Conservation (phyloP, 2,888 invertebrate genomes). For the Andrena praecox region DNA sequence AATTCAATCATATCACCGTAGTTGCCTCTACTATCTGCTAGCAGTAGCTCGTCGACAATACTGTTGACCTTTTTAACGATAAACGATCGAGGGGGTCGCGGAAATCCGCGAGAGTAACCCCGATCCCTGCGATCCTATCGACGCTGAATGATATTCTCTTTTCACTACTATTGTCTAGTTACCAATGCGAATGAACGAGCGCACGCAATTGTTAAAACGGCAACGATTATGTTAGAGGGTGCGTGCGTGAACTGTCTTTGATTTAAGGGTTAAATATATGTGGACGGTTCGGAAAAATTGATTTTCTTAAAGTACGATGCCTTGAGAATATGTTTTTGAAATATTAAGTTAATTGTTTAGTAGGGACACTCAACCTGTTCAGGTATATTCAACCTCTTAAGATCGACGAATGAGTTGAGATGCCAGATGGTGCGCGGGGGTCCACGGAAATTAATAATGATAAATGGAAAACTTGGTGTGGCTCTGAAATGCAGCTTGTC, state of each 20-base stretch:
- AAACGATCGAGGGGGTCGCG: slow-evolving; percentile 13
- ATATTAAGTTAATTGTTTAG: no score
- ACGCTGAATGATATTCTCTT: slow-evolving; percentile 32
- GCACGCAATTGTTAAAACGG: slow-evolving; percentile 17
- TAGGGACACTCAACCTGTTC: no score
- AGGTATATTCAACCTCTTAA: no score
- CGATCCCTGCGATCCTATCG: slow-evolving; percentile 18
- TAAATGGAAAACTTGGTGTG: not conserved
- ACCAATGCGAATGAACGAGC: slow-evolving; percentile 26
- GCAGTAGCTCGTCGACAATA: slow-evolving; percentile 74
- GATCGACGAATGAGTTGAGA: no score
- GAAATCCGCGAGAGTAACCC: not conserved
- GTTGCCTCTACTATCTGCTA: slow-evolving; percentile 78
- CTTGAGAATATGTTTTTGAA: no score
- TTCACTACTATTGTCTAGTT: slow-evolving; percentile 44
- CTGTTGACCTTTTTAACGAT: slow-evolving; percentile 61
- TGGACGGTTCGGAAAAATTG: no score
- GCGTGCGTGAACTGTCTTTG: not conserved
- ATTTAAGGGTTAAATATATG: not conserved
- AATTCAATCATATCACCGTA: slow-evolving; percentile 81
- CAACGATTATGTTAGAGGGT: slow-evolving; percentile 12
- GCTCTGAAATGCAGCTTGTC: not conserved
- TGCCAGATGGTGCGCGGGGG: no score
- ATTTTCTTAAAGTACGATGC: no score
- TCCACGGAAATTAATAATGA: no score